Base-by-base conservation (phyloP, 2,888 invertebrate genomes). In the Amorpha juglandis region DNA sequence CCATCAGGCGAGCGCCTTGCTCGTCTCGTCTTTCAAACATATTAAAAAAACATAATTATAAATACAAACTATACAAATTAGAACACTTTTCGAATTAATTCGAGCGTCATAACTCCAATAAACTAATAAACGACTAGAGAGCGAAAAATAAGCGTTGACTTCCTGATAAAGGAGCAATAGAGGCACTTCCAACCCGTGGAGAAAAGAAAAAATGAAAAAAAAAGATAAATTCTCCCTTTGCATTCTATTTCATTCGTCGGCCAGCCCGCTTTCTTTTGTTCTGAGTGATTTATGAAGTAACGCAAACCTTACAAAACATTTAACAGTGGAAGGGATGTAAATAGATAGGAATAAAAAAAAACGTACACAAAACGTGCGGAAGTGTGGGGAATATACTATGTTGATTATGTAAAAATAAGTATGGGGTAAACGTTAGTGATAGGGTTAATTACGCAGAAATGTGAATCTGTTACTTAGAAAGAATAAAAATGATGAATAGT, bases 201-300 rank as follows among this genome's bases (percentile, higher is more conserved):
- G 68, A 70, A 73, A 75, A 74, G 67, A 78, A 77, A 75, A 76
- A 77, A 76, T 76, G 68, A 69, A 68, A 73, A 73, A 78, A 78
- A 78, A 76, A 77, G 72, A 79, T 77, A 76, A 75, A 72, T 80
- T 76, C 75, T 79, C 74, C 75, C 74, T 82, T 81, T 78, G 78
- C 78, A 78, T 83, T 84, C 68, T 69, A 67, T 71, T 69, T 66
- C 55, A 65, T 66, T 67, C 66, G 67, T 75, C 72, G 72, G 76
- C 74, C 76, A 73, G 76, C 74, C 76, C 78, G 75, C 70, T 79
- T 81, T 78, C 81, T 81, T 81, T 83, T 83, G 82, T 82, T 83
- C 79, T 77, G 73, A 76, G 81, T 86, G 85, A 86, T 86, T 86
- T 86, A 86, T 86, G 80, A 80, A 84, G 81, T 83, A 83, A 80